Conservation (phyloP, 2,797 vertebrate species). For the Chiroxiphia lanceolata region DNA sequence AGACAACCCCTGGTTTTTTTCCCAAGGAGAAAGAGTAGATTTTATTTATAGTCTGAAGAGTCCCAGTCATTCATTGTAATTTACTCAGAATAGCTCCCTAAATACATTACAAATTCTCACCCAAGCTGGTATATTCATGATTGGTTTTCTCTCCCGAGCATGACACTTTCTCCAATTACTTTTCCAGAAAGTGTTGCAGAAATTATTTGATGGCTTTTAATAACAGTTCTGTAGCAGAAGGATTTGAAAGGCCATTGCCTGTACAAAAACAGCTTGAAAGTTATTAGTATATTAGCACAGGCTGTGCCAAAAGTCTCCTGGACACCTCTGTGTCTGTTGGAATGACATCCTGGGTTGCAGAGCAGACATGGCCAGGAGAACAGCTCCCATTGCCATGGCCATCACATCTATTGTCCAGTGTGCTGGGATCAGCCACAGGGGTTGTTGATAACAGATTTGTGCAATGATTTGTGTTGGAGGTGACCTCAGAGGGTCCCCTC, state of each 20-base stretch:
- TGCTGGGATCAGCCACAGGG: not conserved
- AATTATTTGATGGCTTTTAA: slow-evolving; percentile 45
- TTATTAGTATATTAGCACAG: not conserved
- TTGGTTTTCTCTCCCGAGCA: slow-evolving; percentile 38
- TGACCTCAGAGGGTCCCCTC: not conserved
- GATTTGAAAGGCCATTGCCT: slow-evolving; percentile 9
- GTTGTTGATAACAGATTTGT: not conserved
- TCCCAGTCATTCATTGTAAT: slow-evolving; percentile 44
- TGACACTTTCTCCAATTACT: slow-evolving; percentile 42
- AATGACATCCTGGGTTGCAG: not conserved
- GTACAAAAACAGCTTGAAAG: not conserved
- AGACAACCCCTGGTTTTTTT: slow-evolving; percentile 5
- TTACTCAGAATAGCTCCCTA: slow-evolving; percentile 42
- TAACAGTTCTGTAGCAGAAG: slow-evolving; percentile 8
- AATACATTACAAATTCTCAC: slow-evolving; percentile 40
- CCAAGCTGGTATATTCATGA: slow-evolving; percentile 23
- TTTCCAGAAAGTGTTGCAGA: slow-evolving; percentile 28
- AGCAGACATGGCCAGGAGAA: not conserved
- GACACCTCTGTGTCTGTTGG: not conserved
- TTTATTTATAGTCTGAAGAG: slow-evolving; percentile 49
- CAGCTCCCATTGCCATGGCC: not conserved
- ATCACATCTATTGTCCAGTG: not conserved
- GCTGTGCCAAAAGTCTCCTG: not conserved
- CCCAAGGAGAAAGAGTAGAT: slow-evolving; percentile 22
- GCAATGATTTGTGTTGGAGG: not conserved